A percentile compares a stretch with the other conserved stretches of the same genome.
phyloP scores from a whole-genome alignment of 2,113 vertebrate species.

The Rhegmatorhina hoffmannsi region DNA sequence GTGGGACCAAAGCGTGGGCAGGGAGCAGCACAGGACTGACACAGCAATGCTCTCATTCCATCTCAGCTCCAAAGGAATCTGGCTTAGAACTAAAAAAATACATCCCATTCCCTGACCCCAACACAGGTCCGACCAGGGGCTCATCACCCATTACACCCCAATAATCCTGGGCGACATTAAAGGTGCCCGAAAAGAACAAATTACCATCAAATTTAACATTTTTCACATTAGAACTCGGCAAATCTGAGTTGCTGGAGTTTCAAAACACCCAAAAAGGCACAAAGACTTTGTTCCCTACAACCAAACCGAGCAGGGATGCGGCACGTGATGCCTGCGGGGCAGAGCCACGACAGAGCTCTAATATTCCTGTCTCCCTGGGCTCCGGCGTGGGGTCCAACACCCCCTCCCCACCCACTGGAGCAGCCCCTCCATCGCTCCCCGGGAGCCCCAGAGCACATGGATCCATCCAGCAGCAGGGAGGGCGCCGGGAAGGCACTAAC shows the following conservation, averaged over 20 bases:
- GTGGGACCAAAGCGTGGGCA: background rate
- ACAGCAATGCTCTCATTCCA: fast-evolving
- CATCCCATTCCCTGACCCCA: background rate
- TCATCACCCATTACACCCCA: background rate
- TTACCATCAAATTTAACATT: background rate
- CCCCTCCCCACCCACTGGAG: background rate
- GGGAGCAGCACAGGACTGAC: background rate
- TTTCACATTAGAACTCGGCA: background rate
- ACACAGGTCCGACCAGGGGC: background rate
- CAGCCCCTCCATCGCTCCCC: background rate
- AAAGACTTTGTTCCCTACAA: background rate
- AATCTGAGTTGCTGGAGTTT: background rate
- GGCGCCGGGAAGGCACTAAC: conserved; percentile 77
- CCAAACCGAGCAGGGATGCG: fast-evolving
- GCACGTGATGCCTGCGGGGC: background rate
- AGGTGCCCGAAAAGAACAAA: background rate
- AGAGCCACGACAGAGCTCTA: background rate
- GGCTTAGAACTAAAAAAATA: background rate
- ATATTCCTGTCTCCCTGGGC: background rate
- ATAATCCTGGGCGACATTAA: background rate
- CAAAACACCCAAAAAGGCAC: background rate
- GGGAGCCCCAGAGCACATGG: background rate
- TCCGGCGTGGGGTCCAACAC: fast-evolving
- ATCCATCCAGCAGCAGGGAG: background rate
- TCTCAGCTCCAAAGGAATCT: background rate